phyloP scores from a whole-genome alignment of 1,140 invertebrate species.

The Archivesica marissinica region DNA sequence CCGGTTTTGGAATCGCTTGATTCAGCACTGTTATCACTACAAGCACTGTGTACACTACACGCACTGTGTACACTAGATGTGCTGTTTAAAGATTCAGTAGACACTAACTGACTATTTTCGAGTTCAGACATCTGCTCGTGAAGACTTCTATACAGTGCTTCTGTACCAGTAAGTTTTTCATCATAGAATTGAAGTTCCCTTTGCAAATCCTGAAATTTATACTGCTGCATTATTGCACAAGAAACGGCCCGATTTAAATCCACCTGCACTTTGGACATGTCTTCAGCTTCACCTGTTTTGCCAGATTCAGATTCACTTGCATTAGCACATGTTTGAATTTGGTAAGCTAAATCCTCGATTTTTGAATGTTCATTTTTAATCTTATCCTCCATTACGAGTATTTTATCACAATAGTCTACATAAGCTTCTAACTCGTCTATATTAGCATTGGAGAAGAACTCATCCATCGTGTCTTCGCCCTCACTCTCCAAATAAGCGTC shows the following conservation, averaged over 20 bases:
- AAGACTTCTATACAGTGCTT: conserved; percentile 87
- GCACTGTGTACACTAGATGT: conserved; percentile 3
- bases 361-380: conserved; percentile 87
- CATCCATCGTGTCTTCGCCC: conserved; percentile 80
- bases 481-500: conserved; percentile 89
- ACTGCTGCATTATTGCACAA: conserved; percentile 85
- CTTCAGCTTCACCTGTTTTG: conserved; percentile 86
- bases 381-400: conserved; percentile 89
- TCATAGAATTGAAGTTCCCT: conserved; percentile 87
- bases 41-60: conserved; percentile 11
- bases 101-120: conserved; percentile 72
- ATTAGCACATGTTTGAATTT: conserved; percentile 64
- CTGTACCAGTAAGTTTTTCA: conserved; percentile 87
- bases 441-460: conserved; percentile 69
- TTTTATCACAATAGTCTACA: conserved; percentile 88
- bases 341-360: conserved; percentile 67
- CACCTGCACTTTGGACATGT: conserved; percentile 74
- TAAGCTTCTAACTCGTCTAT: conserved; percentile 81
- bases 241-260: conserved; percentile 79
- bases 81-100: conserved; percentile 37
- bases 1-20: not conserved
- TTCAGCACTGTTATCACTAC: not conserved
- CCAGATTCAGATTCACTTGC: conserved; percentile 52
- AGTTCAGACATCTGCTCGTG: conserved; percentile 88
- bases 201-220: conserved; percentile 88